Conservation (phyloP, 2,797 vertebrate genomes). For the Acanthurus lineatus region DNA sequence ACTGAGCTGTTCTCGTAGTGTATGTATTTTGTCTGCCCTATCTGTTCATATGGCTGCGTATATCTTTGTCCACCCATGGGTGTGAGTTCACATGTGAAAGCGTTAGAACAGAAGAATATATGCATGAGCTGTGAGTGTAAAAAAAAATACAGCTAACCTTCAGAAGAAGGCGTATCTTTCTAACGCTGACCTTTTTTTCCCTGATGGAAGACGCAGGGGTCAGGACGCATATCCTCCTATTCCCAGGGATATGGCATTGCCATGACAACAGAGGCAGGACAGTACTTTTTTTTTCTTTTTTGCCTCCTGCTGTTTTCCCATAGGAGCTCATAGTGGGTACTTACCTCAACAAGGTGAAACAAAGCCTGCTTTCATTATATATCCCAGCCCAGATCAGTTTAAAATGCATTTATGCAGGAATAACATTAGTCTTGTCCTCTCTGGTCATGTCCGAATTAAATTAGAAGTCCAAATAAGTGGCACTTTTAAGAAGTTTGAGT, state of each 20-base stretch:
- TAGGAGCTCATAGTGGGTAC: conserved; percentile 7
- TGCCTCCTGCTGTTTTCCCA: conserved; percentile 25
- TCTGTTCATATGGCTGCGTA: neutral
- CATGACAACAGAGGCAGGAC: conserved; percentile 65
- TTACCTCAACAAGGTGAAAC: conserved; percentile 7
- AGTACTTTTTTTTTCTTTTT: neutral
- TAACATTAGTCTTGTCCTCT: neutral
- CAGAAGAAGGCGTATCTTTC: conserved; percentile 20
- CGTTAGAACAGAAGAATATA: conserved; percentile 15
- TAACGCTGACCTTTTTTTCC: conserved; percentile 39
- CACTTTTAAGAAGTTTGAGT: neutral
- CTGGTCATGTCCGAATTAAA: neutral
- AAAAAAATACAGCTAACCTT: conserved; percentile 55
- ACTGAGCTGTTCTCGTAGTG: conserved; percentile 15
- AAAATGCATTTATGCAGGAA: conserved; percentile 13
- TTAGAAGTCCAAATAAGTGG: neutral
- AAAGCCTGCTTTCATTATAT: conserved; percentile 23
- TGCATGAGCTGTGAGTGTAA: conserved; percentile 31
- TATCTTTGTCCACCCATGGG: neutral
- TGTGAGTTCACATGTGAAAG: conserved; percentile 32
- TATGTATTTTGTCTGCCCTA: neutral
- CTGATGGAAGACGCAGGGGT: conserved; percentile 34
- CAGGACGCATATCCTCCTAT: conserved; percentile 23
- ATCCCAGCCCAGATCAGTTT: conserved; percentile 23
- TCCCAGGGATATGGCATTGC: conserved; percentile 43